Evolutionary conservation across 2,797 vertebrate genomes (phyloP).

Genomic region (Ctenopoma kingsleyae): DNA sequence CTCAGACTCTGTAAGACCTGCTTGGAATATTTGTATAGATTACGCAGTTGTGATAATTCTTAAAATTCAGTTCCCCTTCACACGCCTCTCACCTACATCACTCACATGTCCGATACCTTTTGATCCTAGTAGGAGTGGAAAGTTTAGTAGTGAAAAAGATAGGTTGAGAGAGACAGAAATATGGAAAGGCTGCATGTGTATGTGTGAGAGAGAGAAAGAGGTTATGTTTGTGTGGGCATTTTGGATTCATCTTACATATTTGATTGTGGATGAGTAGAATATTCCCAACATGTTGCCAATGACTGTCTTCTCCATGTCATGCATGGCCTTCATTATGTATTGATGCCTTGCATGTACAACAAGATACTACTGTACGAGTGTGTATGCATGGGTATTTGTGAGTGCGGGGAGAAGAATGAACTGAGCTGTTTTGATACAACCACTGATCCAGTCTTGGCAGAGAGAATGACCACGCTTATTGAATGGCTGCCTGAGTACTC

Average conservation of each 20-base stretch:
- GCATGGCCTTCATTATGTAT: constrained; percentile 19
- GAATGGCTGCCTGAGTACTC: constrained; percentile 78
- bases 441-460: constrained; percentile 65
- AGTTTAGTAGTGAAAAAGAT: constrained; percentile 32
- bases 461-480: constrained; percentile 76
- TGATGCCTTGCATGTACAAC: constrained; percentile 15
- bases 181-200: constrained; percentile 7
- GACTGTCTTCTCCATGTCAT: constrained; percentile 4
- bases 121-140: constrained; percentile 50
- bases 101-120: constrained; percentile 52
- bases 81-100: constrained; percentile 3
- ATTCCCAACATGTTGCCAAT: constrained; percentile 5
- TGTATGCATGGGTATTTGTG: constrained; percentile 5
- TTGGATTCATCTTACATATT: constrained; percentile 33
- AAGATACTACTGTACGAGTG: constrained; percentile 11
- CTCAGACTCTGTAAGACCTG: constrained; percentile 56
- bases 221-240: constrained; percentile 14
- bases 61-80: neutral
- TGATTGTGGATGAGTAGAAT: constrained; percentile 13
- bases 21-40: constrained; percentile 64
- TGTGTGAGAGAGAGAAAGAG: neutral
- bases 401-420: constrained; percentile 34
- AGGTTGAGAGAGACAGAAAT: constrained; percentile 26
- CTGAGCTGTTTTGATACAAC: constrained; percentile 61
- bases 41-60: constrained; percentile 48